phyloP scores from a whole-genome alignment of 2,888 invertebrate genomes.

The Campaea margaritaria region DNA sequence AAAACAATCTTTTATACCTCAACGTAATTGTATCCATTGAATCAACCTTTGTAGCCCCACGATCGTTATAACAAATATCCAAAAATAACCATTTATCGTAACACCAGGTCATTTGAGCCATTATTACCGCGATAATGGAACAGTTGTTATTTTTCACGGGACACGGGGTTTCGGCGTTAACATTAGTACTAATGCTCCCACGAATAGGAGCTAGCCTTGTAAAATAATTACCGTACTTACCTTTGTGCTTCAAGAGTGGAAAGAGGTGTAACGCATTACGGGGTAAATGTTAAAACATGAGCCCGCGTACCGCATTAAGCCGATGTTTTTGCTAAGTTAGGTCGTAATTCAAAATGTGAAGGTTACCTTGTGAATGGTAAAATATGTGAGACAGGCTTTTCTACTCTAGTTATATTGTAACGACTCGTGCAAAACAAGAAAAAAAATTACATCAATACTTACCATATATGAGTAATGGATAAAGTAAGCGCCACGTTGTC shows the following conservation, averaged over 20 bases:
- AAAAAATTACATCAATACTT: no score
- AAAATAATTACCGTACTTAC: constrained; percentile 64
- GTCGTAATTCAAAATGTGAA: constrained; percentile 9
- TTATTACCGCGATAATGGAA: constrained; percentile 64
- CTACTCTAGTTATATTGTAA: not conserved
- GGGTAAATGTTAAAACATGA: constrained; percentile 47
- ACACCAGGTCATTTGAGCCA: constrained; percentile 52
- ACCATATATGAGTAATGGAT: no score
- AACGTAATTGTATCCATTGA: constrained; percentile 34
- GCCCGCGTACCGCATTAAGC: constrained; percentile 36
- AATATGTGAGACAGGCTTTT: not conserved
- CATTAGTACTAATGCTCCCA: constrained; percentile 67
- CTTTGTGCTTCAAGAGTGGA: constrained; percentile 53
- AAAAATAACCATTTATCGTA: constrained; percentile 52
- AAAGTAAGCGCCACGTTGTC: no score
- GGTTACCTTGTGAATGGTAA: constrained; percentile 3
- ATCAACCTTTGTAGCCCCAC: constrained; percentile 36
- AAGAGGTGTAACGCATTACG: constrained; percentile 48
- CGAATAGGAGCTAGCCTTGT: constrained; percentile 55
- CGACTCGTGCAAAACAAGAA: no score
- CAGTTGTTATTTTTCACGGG: constrained; percentile 66
- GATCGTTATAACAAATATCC: constrained; percentile 45
- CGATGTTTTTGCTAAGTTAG: constrained; percentile 35
- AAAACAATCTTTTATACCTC: constrained; percentile 24
- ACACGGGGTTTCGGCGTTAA: constrained; percentile 63